Base-by-base conservation (phyloP, 35 echinoderm and acorn worm species). In the Apostichopus californicus region DNA sequence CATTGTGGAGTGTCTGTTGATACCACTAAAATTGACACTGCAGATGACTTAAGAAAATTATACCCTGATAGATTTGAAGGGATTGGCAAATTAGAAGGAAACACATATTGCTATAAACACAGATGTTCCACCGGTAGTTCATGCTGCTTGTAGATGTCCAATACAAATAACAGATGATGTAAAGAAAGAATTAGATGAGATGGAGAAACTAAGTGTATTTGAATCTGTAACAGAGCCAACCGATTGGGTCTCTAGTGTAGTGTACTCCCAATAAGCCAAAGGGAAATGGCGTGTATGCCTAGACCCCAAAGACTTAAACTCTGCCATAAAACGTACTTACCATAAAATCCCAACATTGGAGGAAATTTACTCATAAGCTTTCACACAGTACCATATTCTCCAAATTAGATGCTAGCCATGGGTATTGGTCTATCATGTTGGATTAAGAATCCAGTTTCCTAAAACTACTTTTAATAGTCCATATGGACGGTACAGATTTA, bases 381-480 rank as follows among this genome's bases (percentile, higher is more conserved):
- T 86, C 91, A 14, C 28, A 84, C 1, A 57, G 24, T 61, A 66
- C 15, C 5, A n/a, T 83, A 12, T 96, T 96, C 73, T 80, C 68
- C 9, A 96, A 96, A 77, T 88, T 94, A 10, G 92, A 96, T 54
- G 92, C 95, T 17, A 59, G 73, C 66, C 80, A 94, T 94, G 95
- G 95, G 10, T 96, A 96, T 46, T 96, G 90, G 93, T 89, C 92
- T 7, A 79, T 96, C 3, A n/a, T 18, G 9, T 57, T 94, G 57
- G 92, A 96, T 81, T 75, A 87, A 24, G 95, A 89, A 6, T 89
- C 81, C 6, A 24, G 52, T 18, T 78, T 78, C 5, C 79, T 96
- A 1, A 34, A 10, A 96, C 95, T 8, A 96, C 95, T 4, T 96
- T 96, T 75, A 96, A 94, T 70, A 94, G 81, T 68, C 90, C 93